Conservation (phyloP, 2,888 invertebrate species). For the Thymelicus acteon region DNA sequence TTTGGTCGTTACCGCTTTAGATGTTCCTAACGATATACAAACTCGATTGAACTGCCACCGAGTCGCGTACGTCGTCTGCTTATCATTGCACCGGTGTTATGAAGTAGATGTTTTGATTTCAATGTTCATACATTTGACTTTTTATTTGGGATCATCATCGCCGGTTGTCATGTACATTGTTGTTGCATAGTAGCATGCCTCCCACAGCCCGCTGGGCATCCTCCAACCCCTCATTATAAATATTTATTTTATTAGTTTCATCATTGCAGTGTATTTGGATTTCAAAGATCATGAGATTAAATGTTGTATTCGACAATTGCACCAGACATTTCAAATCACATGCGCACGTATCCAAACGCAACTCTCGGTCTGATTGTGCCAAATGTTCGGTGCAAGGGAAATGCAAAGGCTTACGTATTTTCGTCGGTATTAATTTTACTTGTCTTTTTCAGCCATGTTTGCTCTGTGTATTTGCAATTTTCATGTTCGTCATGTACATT, state of each 20-base stretch:
- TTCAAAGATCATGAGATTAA: slow-evolving; percentile 58
- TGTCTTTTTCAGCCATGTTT: slow-evolving; percentile 74
- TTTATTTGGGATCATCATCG: slow-evolving; percentile 69
- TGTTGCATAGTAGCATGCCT: slow-evolving; percentile 80
- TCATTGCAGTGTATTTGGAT: slow-evolving; percentile 63
- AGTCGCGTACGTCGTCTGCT: slow-evolving; percentile 70
- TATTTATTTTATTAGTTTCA: slow-evolving; percentile 74
- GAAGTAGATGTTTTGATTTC: slow-evolving; percentile 73
- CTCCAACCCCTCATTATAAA: slow-evolving; percentile 84
- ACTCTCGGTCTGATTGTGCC: slow-evolving; percentile 49
- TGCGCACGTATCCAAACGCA: slow-evolving; percentile 51
- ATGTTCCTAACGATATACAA: slow-evolving; percentile 39
- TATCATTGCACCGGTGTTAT: slow-evolving; percentile 79
- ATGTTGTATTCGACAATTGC: slow-evolving; percentile 64
- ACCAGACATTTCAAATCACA: slow-evolving; percentile 65
- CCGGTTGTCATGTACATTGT: slow-evolving; percentile 67
- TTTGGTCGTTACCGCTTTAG: slow-evolving; percentile 22
- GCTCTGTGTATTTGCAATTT: slow-evolving; percentile 76
- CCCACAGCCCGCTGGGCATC: slow-evolving; percentile 83
- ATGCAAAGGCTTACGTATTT: slow-evolving; percentile 58
- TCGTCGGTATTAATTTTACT: slow-evolving; percentile 56
- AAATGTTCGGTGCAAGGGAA: slow-evolving; percentile 53
- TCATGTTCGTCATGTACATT: slow-evolving; percentile 59
- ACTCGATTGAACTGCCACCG: slow-evolving; percentile 70
- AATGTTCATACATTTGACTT: slow-evolving; percentile 69